phyloP scores from a whole-genome alignment of 2,113 vertebrate genomes.

The Stegostoma tigrinum region DNA sequence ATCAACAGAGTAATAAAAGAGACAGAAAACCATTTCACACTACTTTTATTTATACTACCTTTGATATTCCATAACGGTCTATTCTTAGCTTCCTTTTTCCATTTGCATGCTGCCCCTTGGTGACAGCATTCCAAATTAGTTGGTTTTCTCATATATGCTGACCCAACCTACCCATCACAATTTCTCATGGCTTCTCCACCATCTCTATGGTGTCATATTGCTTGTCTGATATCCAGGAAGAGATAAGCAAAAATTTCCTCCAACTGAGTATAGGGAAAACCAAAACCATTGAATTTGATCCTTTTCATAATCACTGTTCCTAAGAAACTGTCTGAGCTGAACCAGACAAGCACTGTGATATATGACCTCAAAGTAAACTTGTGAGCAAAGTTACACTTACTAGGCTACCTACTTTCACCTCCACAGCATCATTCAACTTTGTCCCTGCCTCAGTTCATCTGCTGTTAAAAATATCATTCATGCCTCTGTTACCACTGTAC shows the following conservation, averaged over 20 bases:
- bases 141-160: background rate
- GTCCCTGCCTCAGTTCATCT: too few species aligned
- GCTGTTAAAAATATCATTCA: too few species aligned
- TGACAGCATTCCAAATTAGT: background rate
- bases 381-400: too few species aligned
- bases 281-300: too few species aligned
- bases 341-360: too few species aligned
- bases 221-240: background rate
- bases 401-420: too few species aligned
- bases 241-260: background rate
- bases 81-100: background rate
- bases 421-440: too few species aligned
- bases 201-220: background rate
- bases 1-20: background rate
- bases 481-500: too few species aligned
- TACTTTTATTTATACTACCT: background rate
- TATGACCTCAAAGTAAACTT: too few species aligned
- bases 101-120: background rate
- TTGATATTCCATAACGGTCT: background rate
- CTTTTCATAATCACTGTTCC: too few species aligned
- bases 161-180: background rate
- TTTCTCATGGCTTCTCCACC: background rate
- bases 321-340: too few species aligned
- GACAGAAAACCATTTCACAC: background rate
- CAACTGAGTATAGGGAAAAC: background rate